These are phyloP conservation scores for Circaetus cinerascens DNA, from an alignment of 2,113 vertebrate genomes.

Conservation along the genomic window DNA sequence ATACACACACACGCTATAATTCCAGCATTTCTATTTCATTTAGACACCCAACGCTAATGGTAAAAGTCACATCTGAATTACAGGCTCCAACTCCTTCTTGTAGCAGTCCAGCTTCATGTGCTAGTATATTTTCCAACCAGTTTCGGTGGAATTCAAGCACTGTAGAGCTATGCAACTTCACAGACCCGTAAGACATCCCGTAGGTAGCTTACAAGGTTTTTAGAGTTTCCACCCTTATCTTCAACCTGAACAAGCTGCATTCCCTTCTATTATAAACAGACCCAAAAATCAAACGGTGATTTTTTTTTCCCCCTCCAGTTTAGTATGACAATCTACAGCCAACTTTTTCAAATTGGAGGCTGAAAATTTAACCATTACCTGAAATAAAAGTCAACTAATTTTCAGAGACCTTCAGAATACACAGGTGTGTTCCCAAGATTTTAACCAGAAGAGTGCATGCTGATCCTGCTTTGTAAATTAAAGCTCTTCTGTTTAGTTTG, in stretches of 20 bases:
- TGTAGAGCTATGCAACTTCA: not conserved
- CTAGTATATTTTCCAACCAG: not conserved
- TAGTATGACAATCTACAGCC: not conserved
- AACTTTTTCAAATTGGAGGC: not conserved
- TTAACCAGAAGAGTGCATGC: not conserved
- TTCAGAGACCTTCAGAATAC: not conserved
- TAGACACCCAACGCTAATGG: not conserved
- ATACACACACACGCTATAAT: not conserved
- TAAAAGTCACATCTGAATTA: not conserved
- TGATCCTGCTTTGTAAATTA: not conserved
- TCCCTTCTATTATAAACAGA: not conserved
- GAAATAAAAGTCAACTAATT: not conserved
- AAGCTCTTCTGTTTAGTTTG: not conserved
- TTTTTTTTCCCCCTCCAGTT: not conserved
- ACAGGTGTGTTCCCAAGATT: not conserved
- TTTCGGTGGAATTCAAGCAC: not conserved
- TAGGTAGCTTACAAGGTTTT: not conserved
- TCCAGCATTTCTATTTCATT: not conserved
- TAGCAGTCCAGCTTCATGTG: not conserved
- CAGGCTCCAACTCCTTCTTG: not conserved
- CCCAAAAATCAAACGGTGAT: not conserved
- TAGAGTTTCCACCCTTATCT: not conserved
- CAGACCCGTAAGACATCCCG: rapidly evolving
- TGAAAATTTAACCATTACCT: not conserved
- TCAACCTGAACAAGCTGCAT: not conserved